Base-by-base conservation (phyloP, 64 coral and sea anemone species). In the Montipora sp. region DNA sequence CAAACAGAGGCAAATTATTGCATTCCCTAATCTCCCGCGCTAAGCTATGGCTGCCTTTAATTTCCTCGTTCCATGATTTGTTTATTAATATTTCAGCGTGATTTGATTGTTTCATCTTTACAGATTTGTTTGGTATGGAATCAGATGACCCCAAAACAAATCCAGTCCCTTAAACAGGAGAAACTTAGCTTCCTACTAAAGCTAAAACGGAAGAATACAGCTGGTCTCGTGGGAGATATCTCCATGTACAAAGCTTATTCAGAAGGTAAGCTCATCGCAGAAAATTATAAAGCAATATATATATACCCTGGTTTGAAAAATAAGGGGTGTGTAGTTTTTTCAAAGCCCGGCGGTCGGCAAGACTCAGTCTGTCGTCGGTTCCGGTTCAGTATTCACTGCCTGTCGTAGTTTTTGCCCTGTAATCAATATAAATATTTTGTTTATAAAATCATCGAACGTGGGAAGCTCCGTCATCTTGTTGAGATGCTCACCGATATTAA, bases 81-180 rank as follows among this genome's bases (percentile, higher is more conserved):
- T 36, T 36, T 36, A 36, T 36, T 36, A 57, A 57, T 11, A 57
- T 5, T 8, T 8, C 6, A 8, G 6, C 53, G 11, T 12, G 60
- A 14, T 12, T 63, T 14, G 9, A 14, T 12, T 63, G 13, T 44
- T 43, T 75, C 2, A 16, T 50, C 19, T 45, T 43, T 85, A 22
- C 13, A 92, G 90, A 67, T 85, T 18, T 92, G 90, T 16, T 51
- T 92, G 53, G 48, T 84, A 50, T 92, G 90, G 90, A 84, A 55
- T 60, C 80, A 92, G 10, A 6, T 92, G 51, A 92, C 12, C 16
- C 43, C 75, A 5, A 81, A 92, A 53, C 72, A 84, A 7, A 77
- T 73, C 1, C 44, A 92, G 59, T 63, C 79, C 1, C 20, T 92
- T 27, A 83, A 74, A 12, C 72, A 73, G 15, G 82, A 71, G 70